phyloP scores from a whole-genome alignment of 30 jellyfish, hydroid and myxozoan species.

The Aurelia coerulea region DNA sequence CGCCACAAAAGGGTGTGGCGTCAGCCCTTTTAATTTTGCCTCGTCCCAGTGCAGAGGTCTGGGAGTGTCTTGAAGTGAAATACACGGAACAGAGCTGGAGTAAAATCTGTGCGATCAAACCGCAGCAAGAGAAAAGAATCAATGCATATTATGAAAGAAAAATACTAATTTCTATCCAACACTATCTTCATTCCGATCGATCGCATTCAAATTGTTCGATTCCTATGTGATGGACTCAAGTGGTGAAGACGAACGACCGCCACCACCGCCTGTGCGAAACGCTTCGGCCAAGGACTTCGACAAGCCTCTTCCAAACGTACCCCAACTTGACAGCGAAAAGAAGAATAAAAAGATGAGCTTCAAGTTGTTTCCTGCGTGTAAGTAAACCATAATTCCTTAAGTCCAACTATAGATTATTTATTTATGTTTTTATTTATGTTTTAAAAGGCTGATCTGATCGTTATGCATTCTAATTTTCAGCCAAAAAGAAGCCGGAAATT shows the following conservation, averaged over 20 bases:
- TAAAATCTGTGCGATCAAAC: slow-evolving; percentile 67
- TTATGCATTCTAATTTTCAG: slow-evolving; percentile 51
- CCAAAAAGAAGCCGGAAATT: slow-evolving; percentile 98
- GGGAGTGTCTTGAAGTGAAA: slow-evolving; percentile 43
- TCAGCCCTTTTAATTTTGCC: background rate
- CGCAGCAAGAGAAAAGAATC: slow-evolving; percentile 14
- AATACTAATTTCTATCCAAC: background rate
- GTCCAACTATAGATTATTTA: background rate
- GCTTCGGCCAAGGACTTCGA: slow-evolving; percentile 88
- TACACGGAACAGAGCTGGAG: slow-evolving; percentile 12
- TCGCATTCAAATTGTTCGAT: background rate
- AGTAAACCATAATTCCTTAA: background rate
- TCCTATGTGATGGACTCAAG: slow-evolving; percentile 51
- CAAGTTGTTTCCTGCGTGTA: slow-evolving; percentile 85
- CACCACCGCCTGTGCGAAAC: slow-evolving; percentile 98
- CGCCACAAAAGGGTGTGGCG: no score
- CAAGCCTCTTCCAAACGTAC: slow-evolving; percentile 96
- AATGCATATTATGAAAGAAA: slow-evolving; percentile 20
- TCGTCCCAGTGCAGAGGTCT: slow-evolving; percentile 33
- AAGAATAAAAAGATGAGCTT: slow-evolving; percentile 74
- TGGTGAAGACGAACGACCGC: slow-evolving; percentile 92
- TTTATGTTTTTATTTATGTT: background rate
- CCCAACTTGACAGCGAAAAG: slow-evolving; percentile 86
- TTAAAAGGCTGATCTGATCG: background rate
- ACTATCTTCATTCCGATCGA: background rate